Evolutionary conservation across 2,113 vertebrate genomes (phyloP).

Genomic region (Myxocyprinus asiaticus): DNA sequence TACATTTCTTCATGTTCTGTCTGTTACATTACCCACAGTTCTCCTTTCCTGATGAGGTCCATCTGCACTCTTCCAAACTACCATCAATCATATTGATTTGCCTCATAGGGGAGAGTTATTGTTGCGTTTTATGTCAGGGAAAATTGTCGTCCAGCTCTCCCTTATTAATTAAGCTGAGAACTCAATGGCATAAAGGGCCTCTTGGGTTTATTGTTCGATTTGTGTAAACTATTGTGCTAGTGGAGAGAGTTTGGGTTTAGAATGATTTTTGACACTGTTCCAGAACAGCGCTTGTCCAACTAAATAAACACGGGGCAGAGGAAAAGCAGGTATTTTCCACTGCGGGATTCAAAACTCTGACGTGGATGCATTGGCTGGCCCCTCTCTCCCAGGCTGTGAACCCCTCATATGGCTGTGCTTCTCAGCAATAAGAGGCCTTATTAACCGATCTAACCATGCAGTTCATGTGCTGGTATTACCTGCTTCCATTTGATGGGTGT

Average conservation of each 20-base stretch:
- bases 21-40: no score
- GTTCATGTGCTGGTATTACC: background rate
- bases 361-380: constrained; percentile 45
- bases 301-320: constrained; percentile 55
- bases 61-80: no score
- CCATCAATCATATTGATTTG: constrained; percentile 25
- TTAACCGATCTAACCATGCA: constrained; percentile 32
- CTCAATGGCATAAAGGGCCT: constrained; percentile 25
- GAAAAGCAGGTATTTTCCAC: constrained; percentile 62
- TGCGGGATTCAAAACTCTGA: constrained; percentile 51
- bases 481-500: background rate
- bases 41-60: no score
- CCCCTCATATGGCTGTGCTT: constrained; percentile 28
- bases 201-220: constrained; percentile 45
- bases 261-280: constrained; percentile 46
- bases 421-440: constrained; percentile 1
- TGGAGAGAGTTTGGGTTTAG: constrained; percentile 48
- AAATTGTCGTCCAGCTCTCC: constrained; percentile 21
- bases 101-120: constrained; percentile 25
- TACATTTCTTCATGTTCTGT: no score
- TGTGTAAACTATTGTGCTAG: constrained; percentile 50
- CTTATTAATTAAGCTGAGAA: constrained; percentile 50
- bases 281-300: constrained; percentile 53
- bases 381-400: constrained; percentile 20
- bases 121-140: constrained; percentile 33